Percentiles rank a stretch among this genome's conserved stretches.
These are phyloP conservation scores for Yasuhikotakia modesta DNA, from an alignment of 2,797 vertebrate genomes.

Conservation along the genomic window DNA sequence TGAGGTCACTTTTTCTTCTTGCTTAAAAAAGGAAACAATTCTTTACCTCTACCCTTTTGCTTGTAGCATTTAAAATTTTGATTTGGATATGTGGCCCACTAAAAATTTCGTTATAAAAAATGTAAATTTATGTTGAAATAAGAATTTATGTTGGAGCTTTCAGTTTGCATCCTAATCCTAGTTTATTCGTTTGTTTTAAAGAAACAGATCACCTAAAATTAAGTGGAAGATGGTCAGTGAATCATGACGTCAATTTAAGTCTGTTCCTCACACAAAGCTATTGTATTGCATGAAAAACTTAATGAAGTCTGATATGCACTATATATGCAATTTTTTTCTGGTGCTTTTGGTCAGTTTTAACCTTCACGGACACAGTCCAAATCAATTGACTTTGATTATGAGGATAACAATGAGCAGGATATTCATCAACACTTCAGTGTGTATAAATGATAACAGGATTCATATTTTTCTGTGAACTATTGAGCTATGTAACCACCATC, in stretches of 20 bases:
- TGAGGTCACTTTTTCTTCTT: slow-evolving; percentile 57
- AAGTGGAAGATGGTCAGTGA: not conserved
- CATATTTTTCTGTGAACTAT: not conserved
- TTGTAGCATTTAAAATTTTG: slow-evolving; percentile 26
- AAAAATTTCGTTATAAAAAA: not conserved
- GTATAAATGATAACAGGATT: not conserved
- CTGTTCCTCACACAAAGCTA: no score
- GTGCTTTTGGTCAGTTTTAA: not conserved
- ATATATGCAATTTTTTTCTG: no score
- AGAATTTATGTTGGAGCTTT: not conserved
- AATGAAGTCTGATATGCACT: no score
- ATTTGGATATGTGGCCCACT: not conserved
- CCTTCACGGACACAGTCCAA: no score
- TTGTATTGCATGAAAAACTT: no score
- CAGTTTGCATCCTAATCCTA: no score
- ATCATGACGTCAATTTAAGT: not conserved
- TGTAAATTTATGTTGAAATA: not conserved
- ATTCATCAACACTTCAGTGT: not conserved
- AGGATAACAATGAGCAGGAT: not conserved
- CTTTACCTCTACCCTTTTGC: slow-evolving; percentile 44
- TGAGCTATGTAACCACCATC: not conserved
- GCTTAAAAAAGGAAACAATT: slow-evolving; percentile 49
- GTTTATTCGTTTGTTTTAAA: not conserved
- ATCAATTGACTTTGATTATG: no score
- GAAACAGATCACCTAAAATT: no score